A percentile compares a stretch with the other conserved stretches of the same genome.
These are phyloP conservation scores for Plagiodera versicolora DNA, from an alignment of 2,888 invertebrate species.

Conservation along the genomic window DNA sequence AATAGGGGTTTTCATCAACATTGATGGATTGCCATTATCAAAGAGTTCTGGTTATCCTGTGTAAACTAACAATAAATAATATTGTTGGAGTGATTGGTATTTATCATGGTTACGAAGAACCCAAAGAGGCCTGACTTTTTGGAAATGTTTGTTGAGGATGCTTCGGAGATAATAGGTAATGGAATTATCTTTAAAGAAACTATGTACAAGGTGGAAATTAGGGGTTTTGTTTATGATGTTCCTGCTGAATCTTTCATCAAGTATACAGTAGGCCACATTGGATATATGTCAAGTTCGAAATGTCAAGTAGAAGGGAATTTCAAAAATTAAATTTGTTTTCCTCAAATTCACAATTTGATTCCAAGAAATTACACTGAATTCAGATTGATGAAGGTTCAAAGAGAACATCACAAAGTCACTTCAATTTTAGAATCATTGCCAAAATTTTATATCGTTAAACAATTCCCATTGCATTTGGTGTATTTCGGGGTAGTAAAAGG, in stretches of 20 bases:
- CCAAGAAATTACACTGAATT: constrained; percentile 23
- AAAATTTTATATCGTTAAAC: constrained; percentile 34
- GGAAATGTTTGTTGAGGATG: constrained; percentile 19
- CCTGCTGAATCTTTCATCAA: constrained; percentile 30
- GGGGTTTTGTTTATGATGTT: constrained; percentile 31
- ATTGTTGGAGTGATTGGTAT: constrained; percentile 20
- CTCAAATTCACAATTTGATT: constrained; percentile 12
- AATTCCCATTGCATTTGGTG: constrained; percentile 30
- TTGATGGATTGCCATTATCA: neutral
- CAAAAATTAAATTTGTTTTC: constrained; percentile 25
- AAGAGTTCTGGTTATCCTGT: constrained; percentile 16
- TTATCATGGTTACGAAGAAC: constrained; percentile 19
- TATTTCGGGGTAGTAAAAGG: constrained; percentile 21
- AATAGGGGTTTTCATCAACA: constrained; percentile 8
- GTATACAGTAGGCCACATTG: constrained; percentile 30
- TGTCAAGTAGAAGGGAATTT: constrained; percentile 25
- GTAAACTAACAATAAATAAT: constrained; percentile 14
- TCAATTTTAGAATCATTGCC: constrained; percentile 30
- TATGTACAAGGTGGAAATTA: constrained; percentile 18
- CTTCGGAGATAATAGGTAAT: constrained; percentile 8
- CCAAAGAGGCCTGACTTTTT: constrained; percentile 18
- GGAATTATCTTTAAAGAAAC: constrained; percentile 17
- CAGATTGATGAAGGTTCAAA: constrained; percentile 17
- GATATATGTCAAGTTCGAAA: constrained; percentile 34
- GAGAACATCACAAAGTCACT: constrained; percentile 28